Evolutionary conservation across 92 coral and sea anemone genomes (phyloP), one percentile per base, ranked within the genome.

Genomic region (Heliopora coerulea): DNA sequence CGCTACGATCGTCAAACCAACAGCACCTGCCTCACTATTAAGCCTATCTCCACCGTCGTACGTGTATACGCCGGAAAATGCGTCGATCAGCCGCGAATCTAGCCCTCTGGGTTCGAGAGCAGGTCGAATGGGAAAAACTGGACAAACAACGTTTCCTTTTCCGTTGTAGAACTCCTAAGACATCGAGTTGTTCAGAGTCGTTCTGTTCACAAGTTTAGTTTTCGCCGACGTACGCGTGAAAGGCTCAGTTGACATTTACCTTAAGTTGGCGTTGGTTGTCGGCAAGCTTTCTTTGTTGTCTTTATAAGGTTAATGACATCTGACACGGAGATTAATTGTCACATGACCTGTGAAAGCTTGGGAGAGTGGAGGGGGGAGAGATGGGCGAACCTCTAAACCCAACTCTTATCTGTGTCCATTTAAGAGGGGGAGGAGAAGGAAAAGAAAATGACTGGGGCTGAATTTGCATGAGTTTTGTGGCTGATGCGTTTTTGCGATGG

Each of bases 271-370:
- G 63, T 70, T 52, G 42, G 17, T 63, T 49, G 75, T 68, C 75
- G 77, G 77, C 77, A 54, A 33, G 33, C 57, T 18, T 29, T 35
- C 77, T 70, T 70, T 70, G 77, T 52, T 70, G 60, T 70, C 77
- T 70, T 67, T 67, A 50, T 70, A 70, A 48, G 77, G 77, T 70
- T 90, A 90, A 90, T 88, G 99, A 95, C 96, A 90, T 75, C 84
- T 91, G 99, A 90, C 99, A 87, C 92, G 42, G 86, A 87, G 96
- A 90, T 91, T 91, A 96, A 91, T 91, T 86, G 91, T 93, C 96
- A 90, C 87, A 88, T 90, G 97, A 95, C 91, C 81, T 76, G 83
- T 67, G 84, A 80, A 83, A 82, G 50, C 50, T 58, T 2, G 59
- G 59, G 31, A 13, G 59, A 26, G 74, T 21, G 74, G 35, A 67